Evolutionary conservation across 2,797 vertebrate species (phyloP), one percentile per base, ranked within the genome.

Genomic region (Vultur gryphus): DNA sequence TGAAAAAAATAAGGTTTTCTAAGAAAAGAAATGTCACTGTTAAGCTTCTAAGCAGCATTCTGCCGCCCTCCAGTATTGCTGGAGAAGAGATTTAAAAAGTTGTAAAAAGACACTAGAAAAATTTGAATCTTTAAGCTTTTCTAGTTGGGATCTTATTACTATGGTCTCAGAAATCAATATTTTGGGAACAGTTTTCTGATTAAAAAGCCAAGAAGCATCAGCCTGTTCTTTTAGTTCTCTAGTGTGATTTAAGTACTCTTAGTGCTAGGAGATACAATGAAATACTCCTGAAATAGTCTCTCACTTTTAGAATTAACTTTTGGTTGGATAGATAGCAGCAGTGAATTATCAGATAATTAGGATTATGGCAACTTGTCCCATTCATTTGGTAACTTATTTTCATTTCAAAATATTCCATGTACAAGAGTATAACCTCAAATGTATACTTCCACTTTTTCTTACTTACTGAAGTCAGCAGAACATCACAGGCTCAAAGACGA

Each of bases 61-160:
- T 2, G 2, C 4, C 2, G 8, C 9, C n/a, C 8, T 14, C 24
- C 8, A 46, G 28, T 43, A 20, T 3, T 52, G 8, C 9, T 72
- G 17, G 48, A 89, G 62, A 79, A 39, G 9, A 13, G 44, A 66
- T 82, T 55, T 6, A 7, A 65, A 59, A 69, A 24, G 3, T 6
- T 87, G 23, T 37, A 8, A 52, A 85, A 71, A 64, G 13, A 20
- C 18, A 71, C 7, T 3, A 23, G 4, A 43, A 43, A 79, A 76
- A n/a, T 44, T n/a, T 69, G 62, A 79, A 35, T 67, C 28, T 65
- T 64, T 51, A 69, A 39, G 21, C 16, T 76, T 92, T 91, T 14
- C 24, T 51, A 21, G 26, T 35, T 62, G 43, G 9, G 20, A 51
- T 84, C 13, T 82, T 78, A 35, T 33, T 69, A 25, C 11, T 76